Conservation (phyloP, 2,797 vertebrate genomes). For the Gallinago nigripennis region DNA sequence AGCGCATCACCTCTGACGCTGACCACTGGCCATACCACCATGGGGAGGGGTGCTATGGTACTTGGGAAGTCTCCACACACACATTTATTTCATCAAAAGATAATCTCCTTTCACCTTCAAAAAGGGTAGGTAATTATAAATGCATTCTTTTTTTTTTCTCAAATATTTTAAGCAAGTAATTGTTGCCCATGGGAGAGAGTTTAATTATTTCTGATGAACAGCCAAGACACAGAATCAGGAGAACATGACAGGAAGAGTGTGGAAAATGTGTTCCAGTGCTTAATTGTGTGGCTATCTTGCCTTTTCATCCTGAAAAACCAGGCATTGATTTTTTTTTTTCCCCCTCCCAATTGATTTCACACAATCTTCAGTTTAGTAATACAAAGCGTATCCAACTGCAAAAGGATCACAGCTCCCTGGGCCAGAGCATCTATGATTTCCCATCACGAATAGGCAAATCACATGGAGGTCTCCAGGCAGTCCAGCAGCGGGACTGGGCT, state of each 20-base stretch:
- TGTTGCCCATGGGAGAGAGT: constrained; percentile 80
- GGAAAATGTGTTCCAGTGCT: constrained; percentile 66
- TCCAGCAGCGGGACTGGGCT: not conserved
- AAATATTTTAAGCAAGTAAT: constrained; percentile 81
- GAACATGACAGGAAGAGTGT: constrained; percentile 71
- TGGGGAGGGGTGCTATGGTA: not conserved
- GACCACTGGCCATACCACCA: not conserved
- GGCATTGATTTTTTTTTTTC: constrained; percentile 73
- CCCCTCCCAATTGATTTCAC: constrained; percentile 73
- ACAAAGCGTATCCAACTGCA: constrained; percentile 48
- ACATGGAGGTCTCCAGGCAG: not conserved
- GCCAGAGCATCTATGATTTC: not conserved
- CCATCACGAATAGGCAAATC: not conserved
- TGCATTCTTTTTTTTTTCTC: constrained; percentile 72
- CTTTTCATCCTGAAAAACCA: constrained; percentile 74
- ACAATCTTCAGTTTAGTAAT: constrained; percentile 73
- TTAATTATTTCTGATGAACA: constrained; percentile 82
- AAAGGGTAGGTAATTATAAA: constrained; percentile 79
- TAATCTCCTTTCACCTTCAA: constrained; percentile 78
- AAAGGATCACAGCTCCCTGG: constrained; percentile 16
- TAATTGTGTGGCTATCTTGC: constrained; percentile 77
- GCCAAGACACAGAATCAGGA: constrained; percentile 66
- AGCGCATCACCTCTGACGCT: not conserved
- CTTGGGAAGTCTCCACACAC: not conserved
- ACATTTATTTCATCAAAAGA: constrained; percentile 71